These are phyloP conservation scores for Periplaneta americana DNA, from an alignment of 1,140 invertebrate genomes.

Conservation along the genomic window DNA sequence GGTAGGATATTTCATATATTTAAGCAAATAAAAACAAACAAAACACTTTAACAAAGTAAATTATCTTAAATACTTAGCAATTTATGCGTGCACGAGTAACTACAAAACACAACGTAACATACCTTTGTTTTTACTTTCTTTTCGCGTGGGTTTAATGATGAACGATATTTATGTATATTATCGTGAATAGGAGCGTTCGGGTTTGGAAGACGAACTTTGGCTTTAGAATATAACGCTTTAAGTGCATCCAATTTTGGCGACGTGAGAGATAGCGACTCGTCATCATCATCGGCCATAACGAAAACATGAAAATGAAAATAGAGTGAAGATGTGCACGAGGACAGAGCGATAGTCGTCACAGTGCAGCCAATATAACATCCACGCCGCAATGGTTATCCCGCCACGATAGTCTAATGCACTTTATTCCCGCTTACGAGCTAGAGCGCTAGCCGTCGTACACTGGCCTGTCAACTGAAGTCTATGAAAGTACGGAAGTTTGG, in stretches of 20 bases:
- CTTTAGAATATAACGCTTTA: conserved; percentile 15
- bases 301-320: too few species aligned
- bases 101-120: too few species aligned
- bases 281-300: background rate
- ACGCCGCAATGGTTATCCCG: too few species aligned
- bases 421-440: background rate
- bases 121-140: background rate
- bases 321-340: too few species aligned
- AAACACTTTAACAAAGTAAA: too few species aligned
- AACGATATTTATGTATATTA: conserved; percentile 14
- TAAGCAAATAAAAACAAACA: too few species aligned
- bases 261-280: background rate
- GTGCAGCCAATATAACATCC: background rate
- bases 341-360: background rate
- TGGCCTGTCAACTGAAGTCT: background rate
- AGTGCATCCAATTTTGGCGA: conserved; percentile 6
- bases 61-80: too few species aligned
- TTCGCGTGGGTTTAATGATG: background rate
- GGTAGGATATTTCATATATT: too few species aligned
- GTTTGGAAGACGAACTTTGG: conserved; percentile 10
- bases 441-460: background rate
- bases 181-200: conserved; percentile 11
- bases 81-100: too few species aligned
- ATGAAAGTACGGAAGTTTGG: too few species aligned
- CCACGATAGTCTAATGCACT: too few species aligned